These are phyloP conservation scores for Hippoglossus hippoglossus DNA, from an alignment of 2,797 vertebrate species.

Conservation along the genomic window DNA sequence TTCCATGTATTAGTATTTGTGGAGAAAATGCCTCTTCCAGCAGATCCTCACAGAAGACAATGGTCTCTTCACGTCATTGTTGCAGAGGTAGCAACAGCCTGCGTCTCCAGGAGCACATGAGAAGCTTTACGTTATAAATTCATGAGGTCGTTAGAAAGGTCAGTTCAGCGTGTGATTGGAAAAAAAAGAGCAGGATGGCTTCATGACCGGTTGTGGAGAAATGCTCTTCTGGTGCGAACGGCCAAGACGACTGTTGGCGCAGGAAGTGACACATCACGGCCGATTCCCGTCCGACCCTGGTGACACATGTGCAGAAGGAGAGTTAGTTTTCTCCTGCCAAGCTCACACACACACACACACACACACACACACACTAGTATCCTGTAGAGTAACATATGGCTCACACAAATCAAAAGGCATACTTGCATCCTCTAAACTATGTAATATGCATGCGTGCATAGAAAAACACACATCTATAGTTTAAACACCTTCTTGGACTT, in stretches of 20 bases:
- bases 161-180: not conserved
- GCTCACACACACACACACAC: too few species aligned
- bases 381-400: conserved; percentile 9
- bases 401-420: conserved; percentile 1
- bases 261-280: too few species aligned
- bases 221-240: too few species aligned
- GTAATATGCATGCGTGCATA: conserved; percentile 37
- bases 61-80: not conserved
- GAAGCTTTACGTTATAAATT: not conserved
- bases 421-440: conserved; percentile 9
- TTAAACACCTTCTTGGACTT: conserved; percentile 5
- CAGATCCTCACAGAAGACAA: too few species aligned
- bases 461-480: not conserved
- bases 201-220: not conserved
- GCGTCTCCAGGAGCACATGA: not conserved
- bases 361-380: not conserved
- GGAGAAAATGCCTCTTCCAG: too few species aligned
- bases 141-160: not conserved
- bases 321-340: too few species aligned
- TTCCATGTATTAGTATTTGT: too few species aligned
- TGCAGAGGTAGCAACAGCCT: too few species aligned
- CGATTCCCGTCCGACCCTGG: too few species aligned
- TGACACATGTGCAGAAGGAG: too few species aligned
- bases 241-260: too few species aligned
- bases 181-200: not conserved